A percentile compares a stretch with the other conserved stretches of the same genome.
phyloP scores from a whole-genome alignment of 2,113 vertebrate genomes.

The Pitta sordida region DNA sequence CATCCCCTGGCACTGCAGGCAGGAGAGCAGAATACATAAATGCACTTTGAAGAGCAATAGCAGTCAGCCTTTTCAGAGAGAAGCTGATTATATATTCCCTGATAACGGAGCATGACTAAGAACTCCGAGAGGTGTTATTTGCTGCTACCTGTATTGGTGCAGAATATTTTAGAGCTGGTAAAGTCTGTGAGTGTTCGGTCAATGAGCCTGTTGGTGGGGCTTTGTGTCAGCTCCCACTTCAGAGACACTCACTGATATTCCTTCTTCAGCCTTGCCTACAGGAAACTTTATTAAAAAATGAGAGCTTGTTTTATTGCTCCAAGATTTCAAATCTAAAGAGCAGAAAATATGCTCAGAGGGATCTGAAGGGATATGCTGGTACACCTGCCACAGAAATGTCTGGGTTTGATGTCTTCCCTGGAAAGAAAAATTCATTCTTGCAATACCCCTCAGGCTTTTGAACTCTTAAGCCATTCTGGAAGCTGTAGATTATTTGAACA shows the following conservation, averaged over 20 bases:
- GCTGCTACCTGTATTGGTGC: background rate
- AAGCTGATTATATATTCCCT: background rate
- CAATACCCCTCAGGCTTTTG: background rate
- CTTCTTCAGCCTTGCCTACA: background rate
- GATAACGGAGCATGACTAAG: background rate
- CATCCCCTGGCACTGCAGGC: background rate
- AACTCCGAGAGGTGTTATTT: background rate
- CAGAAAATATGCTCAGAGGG: background rate
- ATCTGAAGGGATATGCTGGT: background rate
- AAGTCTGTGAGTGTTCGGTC: background rate
- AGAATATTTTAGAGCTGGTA: background rate
- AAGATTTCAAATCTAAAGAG: background rate
- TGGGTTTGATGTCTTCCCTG: conserved; percentile 13
- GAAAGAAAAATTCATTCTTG: background rate
- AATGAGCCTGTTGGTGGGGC: background rate
- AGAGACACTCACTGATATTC: background rate
- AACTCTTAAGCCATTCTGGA: background rate
- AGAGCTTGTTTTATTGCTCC: background rate
- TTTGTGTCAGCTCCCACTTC: background rate
- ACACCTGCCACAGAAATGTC: background rate
- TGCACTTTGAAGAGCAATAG: background rate
- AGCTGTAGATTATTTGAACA: background rate
- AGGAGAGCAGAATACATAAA: background rate
- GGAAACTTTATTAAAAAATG: conserved; percentile 11
- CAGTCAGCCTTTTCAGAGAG: background rate